Conservation (phyloP, 2,113 vertebrate species). For the Sisor rabdophorus region DNA sequence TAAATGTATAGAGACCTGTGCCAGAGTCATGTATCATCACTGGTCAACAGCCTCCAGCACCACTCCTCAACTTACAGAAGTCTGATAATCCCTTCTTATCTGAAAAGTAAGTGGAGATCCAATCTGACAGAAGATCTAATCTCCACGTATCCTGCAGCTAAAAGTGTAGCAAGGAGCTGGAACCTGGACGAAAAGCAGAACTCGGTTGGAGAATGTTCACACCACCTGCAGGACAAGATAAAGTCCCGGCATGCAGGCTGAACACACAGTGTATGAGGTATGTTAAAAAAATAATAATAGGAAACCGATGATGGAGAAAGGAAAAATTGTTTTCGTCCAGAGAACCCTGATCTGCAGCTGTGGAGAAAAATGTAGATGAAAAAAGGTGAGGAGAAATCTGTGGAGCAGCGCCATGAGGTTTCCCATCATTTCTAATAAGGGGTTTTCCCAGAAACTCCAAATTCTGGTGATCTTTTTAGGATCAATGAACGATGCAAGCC, state of each 20-base stretch:
- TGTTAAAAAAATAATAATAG: constrained; percentile 41
- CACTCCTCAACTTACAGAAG: background rate
- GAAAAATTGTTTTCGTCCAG: constrained; percentile 38
- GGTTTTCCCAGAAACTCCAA: constrained; percentile 67
- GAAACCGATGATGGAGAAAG: constrained; percentile 59
- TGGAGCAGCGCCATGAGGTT: constrained; percentile 58
- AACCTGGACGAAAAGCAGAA: background rate
- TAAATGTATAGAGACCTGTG: too few species aligned
- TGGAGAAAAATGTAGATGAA: constrained; percentile 16
- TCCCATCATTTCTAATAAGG: constrained; percentile 70
- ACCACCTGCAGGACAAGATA: constrained; percentile 60
- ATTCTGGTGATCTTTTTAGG: constrained; percentile 9
- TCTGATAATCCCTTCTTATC: background rate
- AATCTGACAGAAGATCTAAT: background rate
- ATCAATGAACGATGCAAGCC: background rate
- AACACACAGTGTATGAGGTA: constrained; percentile 53
- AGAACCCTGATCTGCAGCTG: constrained; percentile 53
- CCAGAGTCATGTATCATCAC: too few species aligned
- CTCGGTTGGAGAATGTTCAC: background rate
- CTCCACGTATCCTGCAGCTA: background rate
- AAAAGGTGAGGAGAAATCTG: constrained; percentile 40
- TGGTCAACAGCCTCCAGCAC: background rate
- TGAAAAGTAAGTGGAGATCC: background rate
- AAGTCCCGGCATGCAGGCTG: constrained; percentile 61
- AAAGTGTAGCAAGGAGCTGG: background rate